Evolutionary conservation across 2,888 invertebrate species (phyloP).

Genomic region (Molorchus minor): DNA sequence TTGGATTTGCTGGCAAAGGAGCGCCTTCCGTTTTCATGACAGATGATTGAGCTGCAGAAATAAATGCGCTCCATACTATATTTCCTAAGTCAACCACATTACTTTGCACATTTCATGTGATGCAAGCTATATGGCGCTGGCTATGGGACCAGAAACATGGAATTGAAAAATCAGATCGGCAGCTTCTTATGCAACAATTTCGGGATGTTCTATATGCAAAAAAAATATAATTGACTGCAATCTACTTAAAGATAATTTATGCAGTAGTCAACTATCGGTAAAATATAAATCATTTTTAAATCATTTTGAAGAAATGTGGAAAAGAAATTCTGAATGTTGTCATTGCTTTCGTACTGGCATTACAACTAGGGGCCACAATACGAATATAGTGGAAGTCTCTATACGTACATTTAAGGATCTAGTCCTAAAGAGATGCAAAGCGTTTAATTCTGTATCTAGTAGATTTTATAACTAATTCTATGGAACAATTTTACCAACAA

Average conservation of each 20-base stretch:
- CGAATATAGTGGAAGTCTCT: not conserved
- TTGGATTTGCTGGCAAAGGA: constrained; percentile 1
- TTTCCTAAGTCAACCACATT: constrained; percentile 27
- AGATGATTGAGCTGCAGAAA: constrained; percentile 32
- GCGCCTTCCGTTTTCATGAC: constrained; percentile 18
- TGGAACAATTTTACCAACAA: not conserved
- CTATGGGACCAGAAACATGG: constrained; percentile 19
- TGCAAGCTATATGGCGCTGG: constrained; percentile 34
- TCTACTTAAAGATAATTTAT: not conserved
- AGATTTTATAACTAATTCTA: not conserved
- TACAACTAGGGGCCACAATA: not conserved
- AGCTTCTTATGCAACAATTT: not conserved
- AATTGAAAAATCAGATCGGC: not conserved
- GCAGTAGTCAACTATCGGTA: not conserved
- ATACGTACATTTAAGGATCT: not conserved
- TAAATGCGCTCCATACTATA: constrained; percentile 26
- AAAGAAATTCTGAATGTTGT: not conserved
- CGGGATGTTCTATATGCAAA: not conserved
- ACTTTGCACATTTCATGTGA: constrained; percentile 34
- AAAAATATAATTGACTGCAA: not conserved
- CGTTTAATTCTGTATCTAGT: not conserved
- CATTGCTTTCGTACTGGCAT: too few relatives aligned
- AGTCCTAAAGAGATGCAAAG: not conserved
- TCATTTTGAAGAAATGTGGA: too few relatives aligned
- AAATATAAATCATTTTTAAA: too few relatives aligned